A percentile compares a stretch with the other conserved stretches of the same genome.
Conservation (phyloP, 35 echinoderm and acorn worm genomes). For the Apostichopus japonicus region DNA sequence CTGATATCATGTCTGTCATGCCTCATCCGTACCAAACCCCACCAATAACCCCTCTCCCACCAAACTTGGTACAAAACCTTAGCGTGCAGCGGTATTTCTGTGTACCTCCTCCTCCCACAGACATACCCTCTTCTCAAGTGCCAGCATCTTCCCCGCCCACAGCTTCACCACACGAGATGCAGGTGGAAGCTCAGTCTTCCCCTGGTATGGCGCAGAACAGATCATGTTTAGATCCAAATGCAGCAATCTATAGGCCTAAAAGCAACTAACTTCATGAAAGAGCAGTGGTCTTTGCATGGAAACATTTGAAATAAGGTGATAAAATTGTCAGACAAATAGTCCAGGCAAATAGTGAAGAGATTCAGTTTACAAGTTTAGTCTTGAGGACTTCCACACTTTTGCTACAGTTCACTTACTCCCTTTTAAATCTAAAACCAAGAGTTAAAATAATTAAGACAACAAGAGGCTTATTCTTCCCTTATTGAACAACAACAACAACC, state of each 20-base stretch:
- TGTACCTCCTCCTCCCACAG: conserved; percentile 51
- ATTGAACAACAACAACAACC: too few species aligned
- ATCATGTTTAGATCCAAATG: conserved; percentile 90
- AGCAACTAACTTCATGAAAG: conserved; percentile 71
- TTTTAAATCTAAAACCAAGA: too few species aligned
- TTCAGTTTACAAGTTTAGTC: not conserved
- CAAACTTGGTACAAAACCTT: conserved; percentile 42
- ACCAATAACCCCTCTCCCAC: conserved; percentile 49
- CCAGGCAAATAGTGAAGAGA: not conserved
- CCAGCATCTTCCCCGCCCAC: conserved; percentile 30
- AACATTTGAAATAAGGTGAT: conserved; percentile 46
- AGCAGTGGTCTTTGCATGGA: conserved; percentile 2
- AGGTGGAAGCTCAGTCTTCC: conserved; percentile 50
- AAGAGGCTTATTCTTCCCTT: conserved; percentile 12
- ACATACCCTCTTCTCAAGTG: conserved; percentile 43
- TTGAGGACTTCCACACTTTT: not conserved
- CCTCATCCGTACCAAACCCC: conserved; percentile 52
- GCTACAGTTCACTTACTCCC: too few species aligned
- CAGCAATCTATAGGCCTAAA: conserved; percentile 91
- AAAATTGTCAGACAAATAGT: not conserved
- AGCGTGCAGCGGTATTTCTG: conserved; percentile 54
- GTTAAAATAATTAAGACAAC: not conserved
- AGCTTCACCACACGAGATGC: conserved; percentile 30
- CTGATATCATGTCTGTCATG: conserved; percentile 98
- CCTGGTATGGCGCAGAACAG: conserved; percentile 33